phyloP scores from a whole-genome alignment of 2,797 vertebrate species.

The Neopelma chrysocephalum region DNA sequence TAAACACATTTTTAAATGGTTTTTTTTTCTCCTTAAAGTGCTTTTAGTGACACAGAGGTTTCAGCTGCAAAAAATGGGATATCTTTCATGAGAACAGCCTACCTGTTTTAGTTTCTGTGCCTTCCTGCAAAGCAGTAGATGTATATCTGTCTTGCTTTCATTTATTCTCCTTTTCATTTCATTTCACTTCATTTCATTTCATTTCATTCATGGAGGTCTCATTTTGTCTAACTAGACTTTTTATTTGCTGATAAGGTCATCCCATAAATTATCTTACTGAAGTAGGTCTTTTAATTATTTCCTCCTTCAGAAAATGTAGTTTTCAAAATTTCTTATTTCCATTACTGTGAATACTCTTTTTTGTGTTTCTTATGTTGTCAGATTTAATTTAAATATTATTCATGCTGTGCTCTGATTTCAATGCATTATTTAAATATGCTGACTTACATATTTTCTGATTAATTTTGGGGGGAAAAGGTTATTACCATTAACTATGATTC shows the following conservation, averaged over 20 bases:
- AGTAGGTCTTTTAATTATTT: constrained; percentile 43
- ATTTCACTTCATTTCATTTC: too few relatives aligned
- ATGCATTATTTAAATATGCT: constrained; percentile 55
- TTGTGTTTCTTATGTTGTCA: not conserved
- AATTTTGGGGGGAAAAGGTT: not conserved
- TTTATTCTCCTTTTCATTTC: constrained; percentile 10
- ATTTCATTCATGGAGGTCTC: not conserved
- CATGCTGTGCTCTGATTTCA: constrained; percentile 48
- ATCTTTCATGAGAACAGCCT: not conserved
- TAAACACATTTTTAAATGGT: not conserved
- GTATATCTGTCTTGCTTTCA: not conserved
- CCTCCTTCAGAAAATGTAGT: constrained; percentile 25
- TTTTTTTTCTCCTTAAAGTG: not conserved
- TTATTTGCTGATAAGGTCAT: constrained; percentile 30
- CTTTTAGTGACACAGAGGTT: not conserved
- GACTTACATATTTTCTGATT: constrained; percentile 57
- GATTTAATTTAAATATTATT: constrained; percentile 53
- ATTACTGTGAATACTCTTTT: not conserved
- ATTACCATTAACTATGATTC: constrained; percentile 35
- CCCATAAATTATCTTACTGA: not conserved
- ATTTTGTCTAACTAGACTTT: constrained; percentile 34
- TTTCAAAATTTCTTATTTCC: constrained; percentile 37
- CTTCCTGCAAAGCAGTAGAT: not conserved
- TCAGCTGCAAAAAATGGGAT: not conserved
- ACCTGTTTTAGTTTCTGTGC: not conserved